Conservation (phyloP, 2,888 invertebrate genomes). For the Himalopsyche tibetana region DNA sequence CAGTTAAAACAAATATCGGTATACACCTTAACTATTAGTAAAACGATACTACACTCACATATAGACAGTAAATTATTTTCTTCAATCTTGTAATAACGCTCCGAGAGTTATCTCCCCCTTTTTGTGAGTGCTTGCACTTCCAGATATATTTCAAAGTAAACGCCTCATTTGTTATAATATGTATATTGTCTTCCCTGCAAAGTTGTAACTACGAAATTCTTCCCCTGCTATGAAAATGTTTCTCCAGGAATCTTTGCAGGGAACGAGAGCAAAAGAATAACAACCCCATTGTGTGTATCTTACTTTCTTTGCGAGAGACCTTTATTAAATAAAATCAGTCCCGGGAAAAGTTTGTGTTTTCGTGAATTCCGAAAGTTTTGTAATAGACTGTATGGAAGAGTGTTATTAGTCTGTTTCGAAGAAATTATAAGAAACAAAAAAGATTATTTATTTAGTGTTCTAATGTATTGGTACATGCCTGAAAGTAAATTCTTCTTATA, state of each 20-base stretch:
- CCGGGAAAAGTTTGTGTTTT: background rate
- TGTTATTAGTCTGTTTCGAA: background rate
- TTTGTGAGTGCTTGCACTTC: background rate
- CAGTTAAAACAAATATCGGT: too few relatives aligned
- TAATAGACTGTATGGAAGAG: background rate
- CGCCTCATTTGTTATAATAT: background rate
- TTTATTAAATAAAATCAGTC: slow-evolving; percentile 6
- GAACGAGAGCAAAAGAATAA: background rate
- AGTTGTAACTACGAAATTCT: background rate
- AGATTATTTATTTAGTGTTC: too few relatives aligned
- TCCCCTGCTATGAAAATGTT: background rate
- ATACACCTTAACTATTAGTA: too few relatives aligned
- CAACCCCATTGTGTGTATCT: background rate
- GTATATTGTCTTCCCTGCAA: background rate
- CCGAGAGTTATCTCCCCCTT: background rate
- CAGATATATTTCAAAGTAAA: background rate
- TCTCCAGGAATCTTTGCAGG: background rate
- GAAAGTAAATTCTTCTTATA: too few relatives aligned
- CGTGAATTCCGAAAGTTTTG: background rate
- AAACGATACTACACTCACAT: too few relatives aligned
- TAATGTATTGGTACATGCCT: too few relatives aligned
- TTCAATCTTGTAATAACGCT: background rate
- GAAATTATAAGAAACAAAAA: too few relatives aligned
- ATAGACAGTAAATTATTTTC: too few relatives aligned
- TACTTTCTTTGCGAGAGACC: background rate